Percentiles rank a stretch among this genome's conserved stretches.
These are phyloP conservation scores for Pseudolaguvia tuberculata DNA, from an alignment of 2,113 vertebrate species.

Conservation along the genomic window DNA sequence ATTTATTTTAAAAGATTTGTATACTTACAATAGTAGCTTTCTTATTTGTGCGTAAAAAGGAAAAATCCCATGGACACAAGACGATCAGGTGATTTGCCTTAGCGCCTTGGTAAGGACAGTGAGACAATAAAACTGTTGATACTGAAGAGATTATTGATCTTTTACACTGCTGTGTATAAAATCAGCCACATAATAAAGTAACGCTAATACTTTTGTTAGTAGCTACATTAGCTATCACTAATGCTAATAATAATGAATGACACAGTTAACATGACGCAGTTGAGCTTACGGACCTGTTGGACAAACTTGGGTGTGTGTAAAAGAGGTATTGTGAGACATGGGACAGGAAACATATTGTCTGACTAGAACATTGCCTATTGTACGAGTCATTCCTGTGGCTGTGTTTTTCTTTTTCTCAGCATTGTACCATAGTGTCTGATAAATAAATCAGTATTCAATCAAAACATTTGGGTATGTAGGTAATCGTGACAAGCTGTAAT, in stretches of 20 bases:
- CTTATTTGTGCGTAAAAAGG: conserved; percentile 39
- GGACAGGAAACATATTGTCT: conserved; percentile 58
- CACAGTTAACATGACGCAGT: not conserved
- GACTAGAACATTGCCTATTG: conserved; percentile 58
- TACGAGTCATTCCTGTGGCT: conserved; percentile 32
- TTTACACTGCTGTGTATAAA: not conserved
- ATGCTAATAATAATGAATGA: conserved; percentile 1
- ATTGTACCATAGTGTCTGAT: conserved; percentile 18
- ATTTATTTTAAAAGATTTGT: not conserved
- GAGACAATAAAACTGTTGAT: conserved; percentile 61
- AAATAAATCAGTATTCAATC: not conserved
- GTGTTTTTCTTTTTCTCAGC: conserved; percentile 23
- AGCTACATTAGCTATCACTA: not conserved
- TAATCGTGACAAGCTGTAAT: not conserved
- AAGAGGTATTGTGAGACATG: not conserved
- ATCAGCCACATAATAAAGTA: not conserved
- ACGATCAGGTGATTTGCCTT: conserved; percentile 68
- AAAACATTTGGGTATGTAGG: not conserved
- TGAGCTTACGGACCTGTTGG: not conserved
- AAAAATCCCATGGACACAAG: conserved; percentile 61
- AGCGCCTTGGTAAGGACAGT: conserved; percentile 44
- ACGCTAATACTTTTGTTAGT: not conserved
- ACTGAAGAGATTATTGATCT: conserved; percentile 29
- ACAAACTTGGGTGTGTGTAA: conserved; percentile 28
- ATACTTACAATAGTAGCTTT: not conserved